These are phyloP conservation scores for Rhinoraja longicauda DNA, from an alignment of 2,797 vertebrate genomes.

Conservation along the genomic window DNA sequence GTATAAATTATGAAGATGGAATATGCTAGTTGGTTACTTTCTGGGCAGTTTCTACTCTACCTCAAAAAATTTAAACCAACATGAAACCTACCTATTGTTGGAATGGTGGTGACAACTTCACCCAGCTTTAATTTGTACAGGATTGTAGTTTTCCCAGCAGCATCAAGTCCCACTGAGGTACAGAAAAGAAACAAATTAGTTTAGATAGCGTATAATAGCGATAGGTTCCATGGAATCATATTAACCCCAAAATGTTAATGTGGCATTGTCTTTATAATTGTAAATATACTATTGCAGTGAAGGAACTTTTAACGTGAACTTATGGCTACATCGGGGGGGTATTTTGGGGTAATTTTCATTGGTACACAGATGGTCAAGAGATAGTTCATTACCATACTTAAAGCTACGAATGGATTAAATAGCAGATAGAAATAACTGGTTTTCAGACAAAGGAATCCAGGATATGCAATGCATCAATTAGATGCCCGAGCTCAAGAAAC, in stretches of 20 bases:
- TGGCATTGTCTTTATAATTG: not conserved
- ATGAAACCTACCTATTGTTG: slow-evolving; percentile 75
- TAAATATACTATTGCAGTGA: not conserved
- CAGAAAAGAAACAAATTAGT: not conserved
- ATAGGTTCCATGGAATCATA: not conserved
- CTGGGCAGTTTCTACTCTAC: not conserved
- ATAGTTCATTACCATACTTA: not conserved
- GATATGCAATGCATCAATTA: not conserved
- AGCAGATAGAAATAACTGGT: not conserved
- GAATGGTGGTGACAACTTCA: slow-evolving; percentile 85
- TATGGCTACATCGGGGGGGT: not conserved
- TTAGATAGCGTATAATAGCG: not conserved
- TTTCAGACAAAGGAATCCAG: not conserved
- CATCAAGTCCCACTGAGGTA: slow-evolving; percentile 75
- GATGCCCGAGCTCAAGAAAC: not conserved
- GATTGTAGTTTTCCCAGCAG: slow-evolving; percentile 87
- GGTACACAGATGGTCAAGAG: not conserved
- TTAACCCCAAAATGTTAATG: not conserved
- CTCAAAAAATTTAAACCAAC: not conserved
- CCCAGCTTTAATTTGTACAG: slow-evolving; percentile 84
- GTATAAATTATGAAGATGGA: not conserved
- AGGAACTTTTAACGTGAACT: not conserved
- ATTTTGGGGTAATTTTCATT: not conserved
- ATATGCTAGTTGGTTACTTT: not conserved
- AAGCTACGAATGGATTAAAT: not conserved